Base-by-base conservation (phyloP, 2,888 invertebrate genomes). In the Scaptomyza flava region DNA sequence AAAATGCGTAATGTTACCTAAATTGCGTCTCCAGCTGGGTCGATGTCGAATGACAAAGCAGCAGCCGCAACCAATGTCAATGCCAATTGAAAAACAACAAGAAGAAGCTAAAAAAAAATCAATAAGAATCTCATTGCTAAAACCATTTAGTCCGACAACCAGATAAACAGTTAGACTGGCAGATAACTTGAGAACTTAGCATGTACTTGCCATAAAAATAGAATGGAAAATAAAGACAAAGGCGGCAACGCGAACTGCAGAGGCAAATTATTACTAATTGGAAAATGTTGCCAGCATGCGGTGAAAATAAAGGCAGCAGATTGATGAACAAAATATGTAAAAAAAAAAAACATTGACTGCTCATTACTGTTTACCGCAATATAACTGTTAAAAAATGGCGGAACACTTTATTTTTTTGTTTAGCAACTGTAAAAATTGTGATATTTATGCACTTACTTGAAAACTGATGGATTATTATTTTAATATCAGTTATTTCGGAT, bases 261-360 rank as follows among this genome's bases (percentile, higher is more conserved):
- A 50, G 53, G 68, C 62, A 46, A 50, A 61, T 71, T 58, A 80
- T 72, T 70, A 64, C 84, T 83, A 78, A 86, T 82, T 86, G 81
- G 73, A 81, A 81, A 75, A 79, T 77, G 43, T 72, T 59, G 47
- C 63, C 58, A 53, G 59, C 59, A 63, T 46, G 59, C 62, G 42
- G 66, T 56, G 54, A 61, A 74, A 77, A 72, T 54, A 50, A 53
- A 72, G 60, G 38, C 74, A 5, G 63, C 72, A 67, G 42, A 76
- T 75, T 62, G 72, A 14, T 47, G 33, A 38, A 23, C 43, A 51
- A 33, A 30, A 31, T 14, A 14, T 8, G 3, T 1, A 17, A 17
- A 17, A 17, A 17, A 17, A 17, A 17, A 17, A 17, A 17, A 17
- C 1, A 46, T 12, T 38, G 17, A 41, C 31, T 11, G 17, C 11